Conservation (phyloP, 2,888 invertebrate species). For the Aromia moschata region DNA sequence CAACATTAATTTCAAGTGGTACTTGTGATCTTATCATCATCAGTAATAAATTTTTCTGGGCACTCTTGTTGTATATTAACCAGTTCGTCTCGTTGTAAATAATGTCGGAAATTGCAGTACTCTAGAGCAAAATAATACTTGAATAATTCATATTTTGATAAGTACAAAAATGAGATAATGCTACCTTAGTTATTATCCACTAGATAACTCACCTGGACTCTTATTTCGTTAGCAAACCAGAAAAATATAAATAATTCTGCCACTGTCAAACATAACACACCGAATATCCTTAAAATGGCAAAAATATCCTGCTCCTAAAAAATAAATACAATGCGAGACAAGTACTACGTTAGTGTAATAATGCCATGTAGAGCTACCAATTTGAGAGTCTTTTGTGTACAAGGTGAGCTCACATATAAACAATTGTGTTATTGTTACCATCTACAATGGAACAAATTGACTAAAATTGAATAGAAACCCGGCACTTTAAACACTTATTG, state of each 20-base stretch:
- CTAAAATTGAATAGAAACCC: no score
- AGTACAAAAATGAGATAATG: no score
- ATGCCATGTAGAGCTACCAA: no score
- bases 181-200: no score
- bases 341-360: no score
- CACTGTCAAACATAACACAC: constrained; percentile 15
- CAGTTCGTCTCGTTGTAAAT: constrained; percentile 15
- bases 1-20: constrained; percentile 5
- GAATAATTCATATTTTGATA: no score
- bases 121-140: constrained; percentile 11
- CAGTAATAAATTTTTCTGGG: background rate
- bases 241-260: constrained; percentile 28
- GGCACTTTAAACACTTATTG: no score
- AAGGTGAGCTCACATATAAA: no score
- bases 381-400: no score
- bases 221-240: constrained; percentile 32
- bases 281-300: constrained; percentile 15
- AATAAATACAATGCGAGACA: no score
- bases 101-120: constrained; percentile 14
- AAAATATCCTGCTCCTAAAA: constrained; percentile 28
- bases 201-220: constrained; percentile 32
- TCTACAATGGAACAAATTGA: no score
- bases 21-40: constrained; percentile 16
- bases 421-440: no score
- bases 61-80: background rate